Base-by-base conservation (phyloP, 2,888 invertebrate genomes). In the Pogonocherus hispidulus region DNA sequence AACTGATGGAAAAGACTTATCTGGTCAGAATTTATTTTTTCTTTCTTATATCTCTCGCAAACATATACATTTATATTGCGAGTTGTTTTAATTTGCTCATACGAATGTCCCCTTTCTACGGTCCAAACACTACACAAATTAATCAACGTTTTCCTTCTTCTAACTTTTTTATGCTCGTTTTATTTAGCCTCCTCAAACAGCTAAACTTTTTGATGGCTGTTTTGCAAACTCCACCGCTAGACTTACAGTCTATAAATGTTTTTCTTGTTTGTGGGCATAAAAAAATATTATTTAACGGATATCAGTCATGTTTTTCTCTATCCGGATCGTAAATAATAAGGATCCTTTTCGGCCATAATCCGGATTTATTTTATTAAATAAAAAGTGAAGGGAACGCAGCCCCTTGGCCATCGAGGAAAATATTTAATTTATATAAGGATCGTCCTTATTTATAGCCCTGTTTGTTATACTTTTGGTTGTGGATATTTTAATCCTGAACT, bases 401-500 rank as follows among this genome's bases (percentile, higher is more conserved):
- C 35, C 11, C 35, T 18, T 18, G 19, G 19, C 19, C 55, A 55
- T 37, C 35, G 18, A 32, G 32, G 20, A 44, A 22, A 22, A 20
- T 37, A 44, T 57, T 44, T 57, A 44, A 57, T 57, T 57, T 57
- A 57, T 57, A 22, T 44, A 23, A 57, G 41, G 56, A 41, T 57
- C 41, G 32, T 57, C 56, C 23, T 57, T 57, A 57, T 57, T 57
- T 57, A 57, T 57, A 44, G 41, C 44, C 23, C 41, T 27, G 56
- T 57, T 44, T 57, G 37, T 55, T 37, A 55, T 55, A 55, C 55
- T 55, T 55, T 44, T 19, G 20, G 23, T 55, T 55, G 55, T 37
- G 37, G 14, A 57, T 57, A 57, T 57, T 57, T 57, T 57, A 57
- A 57, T 57, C 44, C 56, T 23, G 41, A 57, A 57, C 41, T 57